A percentile compares a stretch with the other conserved stretches of the same genome.
These are phyloP conservation scores for Ceuthmochares aereus DNA, from an alignment of 2,113 vertebrate genomes.

Conservation along the genomic window DNA sequence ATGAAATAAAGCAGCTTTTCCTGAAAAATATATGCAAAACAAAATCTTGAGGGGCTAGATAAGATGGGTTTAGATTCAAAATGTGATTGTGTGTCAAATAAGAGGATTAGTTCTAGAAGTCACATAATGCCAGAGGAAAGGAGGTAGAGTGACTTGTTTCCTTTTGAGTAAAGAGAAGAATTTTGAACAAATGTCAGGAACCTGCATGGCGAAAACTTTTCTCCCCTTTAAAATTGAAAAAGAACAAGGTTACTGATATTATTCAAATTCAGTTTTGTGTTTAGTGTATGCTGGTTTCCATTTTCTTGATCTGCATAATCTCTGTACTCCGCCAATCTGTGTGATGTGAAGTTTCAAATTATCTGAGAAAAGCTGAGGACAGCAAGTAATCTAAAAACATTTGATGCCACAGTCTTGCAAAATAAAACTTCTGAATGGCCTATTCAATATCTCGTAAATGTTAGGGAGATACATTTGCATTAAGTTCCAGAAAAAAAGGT, in stretches of 20 bases:
- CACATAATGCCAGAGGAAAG: slow-evolving; percentile 44
- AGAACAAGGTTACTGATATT: not conserved
- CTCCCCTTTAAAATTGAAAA: not conserved
- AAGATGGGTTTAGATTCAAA: slow-evolving; percentile 56
- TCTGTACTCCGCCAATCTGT: not conserved
- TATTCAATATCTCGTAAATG: not conserved
- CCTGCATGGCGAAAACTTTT: not conserved
- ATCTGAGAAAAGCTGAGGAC: not conserved
- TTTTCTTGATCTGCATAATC: not conserved
- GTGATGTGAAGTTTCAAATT: not conserved
- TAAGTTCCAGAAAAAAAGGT: not conserved
- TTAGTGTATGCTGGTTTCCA: not conserved
- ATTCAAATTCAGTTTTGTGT: not conserved
- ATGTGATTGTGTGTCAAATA: slow-evolving; percentile 45
- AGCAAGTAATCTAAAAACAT: not conserved
- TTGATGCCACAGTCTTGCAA: not conserved
- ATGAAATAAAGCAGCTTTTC: slow-evolving; percentile 62
- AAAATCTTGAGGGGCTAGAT: slow-evolving; percentile 52
- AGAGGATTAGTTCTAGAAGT: slow-evolving; percentile 54
- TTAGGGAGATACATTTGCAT: not conserved
- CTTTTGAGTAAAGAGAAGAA: not conserved
- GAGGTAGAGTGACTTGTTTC: not conserved
- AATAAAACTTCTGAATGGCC: not conserved
- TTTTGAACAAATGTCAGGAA: not conserved
- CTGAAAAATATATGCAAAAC: slow-evolving; percentile 47